phyloP scores from a whole-genome alignment of 1,140 invertebrate species.

The Lucilia sericata region DNA sequence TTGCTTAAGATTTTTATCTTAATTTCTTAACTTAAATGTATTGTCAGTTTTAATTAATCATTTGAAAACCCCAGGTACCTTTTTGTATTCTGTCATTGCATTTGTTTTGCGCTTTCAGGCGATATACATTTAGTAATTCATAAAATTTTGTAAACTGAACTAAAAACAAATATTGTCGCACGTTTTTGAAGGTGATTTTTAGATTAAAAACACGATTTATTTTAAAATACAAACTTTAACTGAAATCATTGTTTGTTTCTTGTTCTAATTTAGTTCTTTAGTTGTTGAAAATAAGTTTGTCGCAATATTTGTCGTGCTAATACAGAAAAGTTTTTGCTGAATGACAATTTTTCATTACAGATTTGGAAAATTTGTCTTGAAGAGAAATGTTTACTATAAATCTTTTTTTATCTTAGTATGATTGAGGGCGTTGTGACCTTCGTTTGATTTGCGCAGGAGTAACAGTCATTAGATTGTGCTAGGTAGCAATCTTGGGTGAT shows the following conservation, averaged over 20 bases:
- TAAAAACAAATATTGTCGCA: background rate
- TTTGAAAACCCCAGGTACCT: background rate
- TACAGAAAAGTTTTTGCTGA: too few relatives aligned
- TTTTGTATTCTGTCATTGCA: background rate
- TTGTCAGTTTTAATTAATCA: constrained; percentile 13
- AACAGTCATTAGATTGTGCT: too few relatives aligned
- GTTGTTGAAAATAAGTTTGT: too few relatives aligned
- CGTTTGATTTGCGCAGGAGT: too few relatives aligned
- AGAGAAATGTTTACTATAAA: too few relatives aligned
- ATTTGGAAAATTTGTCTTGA: too few relatives aligned
- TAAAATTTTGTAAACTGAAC: background rate
- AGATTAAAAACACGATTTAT: constrained; percentile 6
- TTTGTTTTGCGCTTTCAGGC: background rate
- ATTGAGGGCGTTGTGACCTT: too few relatives aligned
- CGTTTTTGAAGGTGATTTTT: constrained; percentile 22
- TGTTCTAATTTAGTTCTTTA: too few relatives aligned
- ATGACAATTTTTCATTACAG: too few relatives aligned
- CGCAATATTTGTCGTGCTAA: too few relatives aligned
- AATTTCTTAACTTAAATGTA: constrained; percentile 16
- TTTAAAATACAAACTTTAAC: background rate
- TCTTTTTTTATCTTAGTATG: too few relatives aligned
- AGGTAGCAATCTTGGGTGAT: too few relatives aligned
- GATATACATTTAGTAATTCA: background rate
- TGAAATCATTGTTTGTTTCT: background rate
- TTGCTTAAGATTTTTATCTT: background rate